Base-by-base conservation (phyloP, 2,797 vertebrate species). In the Crax fasciolata region DNA sequence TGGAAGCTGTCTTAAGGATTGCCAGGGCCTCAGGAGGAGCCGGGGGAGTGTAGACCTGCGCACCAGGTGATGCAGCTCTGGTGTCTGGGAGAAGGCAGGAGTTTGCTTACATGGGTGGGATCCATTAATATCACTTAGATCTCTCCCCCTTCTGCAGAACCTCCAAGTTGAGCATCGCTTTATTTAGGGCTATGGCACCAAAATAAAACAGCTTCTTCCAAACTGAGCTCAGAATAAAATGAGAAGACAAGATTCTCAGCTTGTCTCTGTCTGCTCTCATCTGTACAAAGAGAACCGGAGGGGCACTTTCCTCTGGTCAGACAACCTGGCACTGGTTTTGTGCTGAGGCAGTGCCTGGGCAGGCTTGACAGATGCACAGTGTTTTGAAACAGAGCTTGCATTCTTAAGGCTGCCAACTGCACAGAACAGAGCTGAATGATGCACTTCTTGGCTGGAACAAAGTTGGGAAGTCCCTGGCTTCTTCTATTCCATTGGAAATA, bases 361-460 rank as follows among this genome's bases (percentile, higher is more conserved):
- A 88, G 73, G 46, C 90, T 78, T 63, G 86, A 82, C 73, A 93
- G 93, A 94, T 86, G 79, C 93, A 80, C 55, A 80, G 73, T 82
- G 74, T 88, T 93, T 94, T 84, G 80, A 94, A 92, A 96, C 93
- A 97, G 85, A 95, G 89, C 88, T 92, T 63, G 92, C 94, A 92
- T 49, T 94, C 92, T 82, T 81, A 46, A 46, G 66, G 70, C 90
- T 84, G 94, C 96, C 93, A 93, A 84, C 58, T 70, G 66, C 80
- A 81, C 86, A 87, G 94, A 95, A 66, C 90, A 79, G 95, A 95
- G 90, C 91, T 95, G 94, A 97, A 96, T 89, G 93, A 96, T 93
- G 71, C 71, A 87, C 65, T 94, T 94, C 94, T 89, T 9, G 1
- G 65, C 89, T 94, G 84, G 89, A 90, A 93, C 75, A 89, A 89